Base-by-base conservation (phyloP, 1,140 invertebrate species). In the Drosophila persimilis region DNA sequence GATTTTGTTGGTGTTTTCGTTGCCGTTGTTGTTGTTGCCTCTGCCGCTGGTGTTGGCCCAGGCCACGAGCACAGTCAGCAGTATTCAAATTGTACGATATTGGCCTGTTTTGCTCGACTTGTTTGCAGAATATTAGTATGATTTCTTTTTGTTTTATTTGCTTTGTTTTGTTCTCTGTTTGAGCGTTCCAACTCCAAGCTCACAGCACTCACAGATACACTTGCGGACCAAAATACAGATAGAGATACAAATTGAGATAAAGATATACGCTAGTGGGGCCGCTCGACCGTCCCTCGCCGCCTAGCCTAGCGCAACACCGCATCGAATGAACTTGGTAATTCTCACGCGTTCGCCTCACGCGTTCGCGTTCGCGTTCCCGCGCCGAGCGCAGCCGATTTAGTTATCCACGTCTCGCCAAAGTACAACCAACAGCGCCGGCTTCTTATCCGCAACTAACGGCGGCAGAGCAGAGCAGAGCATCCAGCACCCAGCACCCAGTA, bases 401-500 rank as follows among this genome's bases (percentile, higher is more conserved):
- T 39, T 39, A 39, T 39, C 35, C 11, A 39, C 35, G 35, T 39
- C 35, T 13, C 35, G 35, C 35, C 35, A 46, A 46, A 24, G 43
- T 59, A 59, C 54, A 56, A 56, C 54, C 43, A 56, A 56, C 43
- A 46, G 54, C 76, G 69, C 60, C 56, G 71, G 73, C 78, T 76
- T 62, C 61, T 59, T 81, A 78, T 73, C 79, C 70, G 69, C 70
- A 67, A 76, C 57, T 61, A 58, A 41, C 64, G 29, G 56, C 44
- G 45, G 20, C 20, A 20, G 44, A 51, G 39, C 17, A 17, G 17
- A 17, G 26, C 43, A 35, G 54, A 43, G 26, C 6, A 20, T 31
- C 48, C 55, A 65, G 54, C 54, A 39, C 11, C 11, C 35, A 39
- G 35, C 2, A 31, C 29, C 29, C 29, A 35, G 31, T 8, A 9